Base-by-base conservation (phyloP, 2,113 vertebrate species). In the Chrysemys picta region DNA sequence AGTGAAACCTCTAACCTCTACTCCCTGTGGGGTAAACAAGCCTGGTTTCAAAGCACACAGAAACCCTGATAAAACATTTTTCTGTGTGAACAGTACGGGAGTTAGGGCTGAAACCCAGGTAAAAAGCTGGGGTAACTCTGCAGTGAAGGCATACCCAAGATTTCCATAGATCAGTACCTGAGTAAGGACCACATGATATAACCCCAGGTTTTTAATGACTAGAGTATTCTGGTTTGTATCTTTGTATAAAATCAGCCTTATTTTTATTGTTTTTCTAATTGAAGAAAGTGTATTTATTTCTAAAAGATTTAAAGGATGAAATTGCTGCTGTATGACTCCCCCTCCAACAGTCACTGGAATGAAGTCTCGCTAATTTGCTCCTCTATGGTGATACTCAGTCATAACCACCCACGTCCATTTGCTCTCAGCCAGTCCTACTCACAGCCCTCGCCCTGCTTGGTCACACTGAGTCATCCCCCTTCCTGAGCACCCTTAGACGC, bases 381-480 rank as follows among this genome's bases (percentile, higher is more conserved):
- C 91, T 94, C 91, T n/a, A 93, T 65, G 35, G 86, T 11, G 90
- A 95, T 25, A 89, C 88, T 53, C 35, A 85, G 95, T 96, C 82
- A 38, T 94, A 96, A 91, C 90, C 5, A 5, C 93, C 96, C 10
- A 80, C 76, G 19, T 45, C 65, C 95, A 87, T 80, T 89, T 53
- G 1, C 79, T 62, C 45, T 89, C 47, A n/a, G 56, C 42, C n/a
- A 10, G 76, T 69, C 84, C 95, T 13, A 45, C 94, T 65, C 94
- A 47, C 79, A 2, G 80, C 2, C 75, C 80, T 93, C 3, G 1
- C 88, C 93, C 84, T 31, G 31, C 84, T 96, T 85, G 88, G 89
- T 88, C 89, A 25, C 91, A 6, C 93, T 97, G 97, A 97, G 85
- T 97, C 97, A 97, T 91, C 93, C 82, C 82, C 57, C 88, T 16